Evolutionary conservation across 2,888 invertebrate species (phyloP), one percentile per base, ranked within the genome.

Genomic region (Archips xylosteana): DNA sequence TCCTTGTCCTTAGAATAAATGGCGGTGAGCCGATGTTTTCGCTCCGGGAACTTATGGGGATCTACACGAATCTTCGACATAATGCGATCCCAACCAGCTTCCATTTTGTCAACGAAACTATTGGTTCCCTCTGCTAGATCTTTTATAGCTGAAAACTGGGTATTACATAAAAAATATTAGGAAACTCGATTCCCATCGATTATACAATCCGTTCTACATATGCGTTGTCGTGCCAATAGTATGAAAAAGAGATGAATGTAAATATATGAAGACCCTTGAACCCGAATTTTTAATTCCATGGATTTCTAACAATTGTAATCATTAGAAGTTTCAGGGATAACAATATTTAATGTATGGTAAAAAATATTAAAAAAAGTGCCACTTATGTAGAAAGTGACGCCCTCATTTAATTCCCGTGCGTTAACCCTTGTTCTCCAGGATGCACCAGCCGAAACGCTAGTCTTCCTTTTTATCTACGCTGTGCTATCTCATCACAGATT

Each of bases 1-100:
- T 98, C 98, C 89, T 98, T 98, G 85, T 98, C 98, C 80, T 98
- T 96, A 78, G 97, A 97, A 89, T 98, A 99, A 73, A 98, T 97
- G 54, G 98, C 98, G 39, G 98, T 98, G 82, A 98, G 97, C 70
- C 97, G 95, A 80, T 97, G 97, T 71, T 96, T 96, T 82, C 96
- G 96, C 76, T 96, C 96, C 0, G 98, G 98, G 87, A 98, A 97
- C 81, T 95, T 94, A 0, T 91, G 87, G 15, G 95, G 95, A 85
- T 98, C 97, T 0, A 98, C 96, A 80, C 96, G 94, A 78, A 97
- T 95, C 76, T 86, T 91, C 6, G 94, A 87, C 92, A 96, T 95
- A 57, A 96, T 75, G 69, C 93, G 90, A 62, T 95, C 93, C 93
- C 96, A 95, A 72, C 94, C 94, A 0, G 93, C 93, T 78, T 95